Evolutionary conservation across 2,888 invertebrate species (phyloP), one percentile per base, ranked within the genome.

Genomic region (Ctena decussata): DNA sequence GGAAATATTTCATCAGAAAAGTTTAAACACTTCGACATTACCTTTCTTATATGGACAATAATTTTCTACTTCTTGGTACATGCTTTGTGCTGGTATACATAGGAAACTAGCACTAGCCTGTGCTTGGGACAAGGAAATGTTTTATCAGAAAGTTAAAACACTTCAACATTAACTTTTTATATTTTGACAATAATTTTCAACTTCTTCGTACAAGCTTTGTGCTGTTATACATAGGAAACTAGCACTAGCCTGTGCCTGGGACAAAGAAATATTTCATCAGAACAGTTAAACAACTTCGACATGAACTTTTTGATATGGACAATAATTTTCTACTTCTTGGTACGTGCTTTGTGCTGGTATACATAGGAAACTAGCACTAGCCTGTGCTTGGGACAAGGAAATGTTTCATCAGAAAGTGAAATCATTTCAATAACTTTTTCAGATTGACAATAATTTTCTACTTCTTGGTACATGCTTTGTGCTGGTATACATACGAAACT

Each of bases 181-280:
- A n/a, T n/a, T n/a, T n/a, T n/a, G n/a, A n/a, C n/a, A n/a, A n/a
- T n/a, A n/a, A n/a, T n/a, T 44, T 49, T 35, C 77, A 46, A 46
- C n/a, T 77, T 69, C 69, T 70, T 69, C 70, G 77, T 70, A 77
- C 77, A 77, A 44, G 15, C 30, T 77, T 21, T 30, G 77, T 70
- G 69, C 77, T 44, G n/a, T 24, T 57, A 57, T 27, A 57, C n/a
- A 57, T 57, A 27, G 11, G 27, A 5, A 24, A 57, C 57, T 57
- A 57, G 57, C 57, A 57, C 57, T 57, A 57, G 57, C 57, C 57
- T 57, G 57, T 57, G 57, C 57, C 6, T 57, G 57, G 57, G 24
- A 57, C 24, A 57, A 57, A 27, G 27, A 57, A 57, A 12, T 6
- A 57, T 57, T 57, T 18, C 57, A 57, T 5, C 57, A 49, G 6